Conservation (phyloP, 2,797 vertebrate species). For the Esox masquinongy region DNA sequence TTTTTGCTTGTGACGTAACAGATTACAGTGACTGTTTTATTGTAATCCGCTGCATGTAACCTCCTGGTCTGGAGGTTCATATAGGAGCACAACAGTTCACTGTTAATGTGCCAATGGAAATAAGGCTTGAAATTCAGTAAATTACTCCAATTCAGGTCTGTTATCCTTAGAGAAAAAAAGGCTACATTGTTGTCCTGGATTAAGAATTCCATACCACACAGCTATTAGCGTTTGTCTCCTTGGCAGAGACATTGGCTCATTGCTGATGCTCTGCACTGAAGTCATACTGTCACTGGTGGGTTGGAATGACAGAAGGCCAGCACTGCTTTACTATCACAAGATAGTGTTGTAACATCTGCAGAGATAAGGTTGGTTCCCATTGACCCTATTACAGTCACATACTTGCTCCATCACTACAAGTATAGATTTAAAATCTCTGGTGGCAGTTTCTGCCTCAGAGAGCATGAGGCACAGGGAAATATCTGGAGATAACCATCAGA, state of each 20-base stretch:
- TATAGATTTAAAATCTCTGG: background rate
- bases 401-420: background rate
- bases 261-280: background rate
- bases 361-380: no score
- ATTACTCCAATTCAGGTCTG: background rate
- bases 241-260: background rate
- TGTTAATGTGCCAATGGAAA: no score
- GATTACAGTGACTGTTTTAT: no score
- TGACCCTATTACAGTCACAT: no score
- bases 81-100: no score
- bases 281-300: background rate
- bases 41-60: no score
- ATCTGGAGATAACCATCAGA: background rate
- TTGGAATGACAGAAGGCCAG: background rate
- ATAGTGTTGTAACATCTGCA: no score
- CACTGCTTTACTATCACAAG: background rate
- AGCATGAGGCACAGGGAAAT: background rate
- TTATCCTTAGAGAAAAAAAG: background rate
- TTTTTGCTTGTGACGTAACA: no score
- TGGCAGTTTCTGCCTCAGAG: background rate
- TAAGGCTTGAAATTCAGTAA: background rate
- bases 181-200: background rate
- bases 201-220: background rate
- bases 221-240: background rate
- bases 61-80: no score